Conservation (phyloP, 2,888 invertebrate genomes). For the Volucella inflata region DNA sequence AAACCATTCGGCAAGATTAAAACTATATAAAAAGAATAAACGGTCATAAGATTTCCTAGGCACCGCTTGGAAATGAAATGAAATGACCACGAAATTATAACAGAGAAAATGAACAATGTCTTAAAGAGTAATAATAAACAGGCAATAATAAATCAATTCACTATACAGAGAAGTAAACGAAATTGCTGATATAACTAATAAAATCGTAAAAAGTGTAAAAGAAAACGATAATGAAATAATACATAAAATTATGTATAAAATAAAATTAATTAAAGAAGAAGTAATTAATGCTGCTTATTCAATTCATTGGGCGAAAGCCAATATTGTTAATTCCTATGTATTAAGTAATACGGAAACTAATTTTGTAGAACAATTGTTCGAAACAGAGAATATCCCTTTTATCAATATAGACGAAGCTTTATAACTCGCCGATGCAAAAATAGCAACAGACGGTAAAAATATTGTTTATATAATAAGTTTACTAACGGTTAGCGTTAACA, state of each 20-base stretch:
- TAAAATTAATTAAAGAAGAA: constrained; percentile 67
- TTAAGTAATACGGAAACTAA: constrained; percentile 69
- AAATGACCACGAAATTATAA: too few relatives aligned
- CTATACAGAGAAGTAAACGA: constrained; percentile 57
- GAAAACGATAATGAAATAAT: constrained; percentile 39
- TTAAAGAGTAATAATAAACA: constrained; percentile 63
- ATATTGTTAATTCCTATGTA: constrained; percentile 69
- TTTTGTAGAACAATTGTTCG: constrained; percentile 56
- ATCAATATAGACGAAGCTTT: constrained; percentile 28
- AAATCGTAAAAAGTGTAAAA: constrained; percentile 35
- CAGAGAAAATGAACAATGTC: too few relatives aligned
- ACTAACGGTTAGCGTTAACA: too few relatives aligned
- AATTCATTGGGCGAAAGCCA: constrained; percentile 65
- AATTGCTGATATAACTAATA: constrained; percentile 46
- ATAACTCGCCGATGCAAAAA: too few relatives aligned
- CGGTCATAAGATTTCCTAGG: constrained; percentile 56
- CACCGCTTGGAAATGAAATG: constrained; percentile 62
- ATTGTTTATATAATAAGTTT: too few relatives aligned
- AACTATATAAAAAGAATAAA: constrained; percentile 29
- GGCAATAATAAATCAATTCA: constrained; percentile 63
- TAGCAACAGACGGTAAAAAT: too few relatives aligned
- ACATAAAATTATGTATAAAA: constrained; percentile 54
- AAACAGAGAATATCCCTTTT: constrained; percentile 66
- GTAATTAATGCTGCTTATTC: constrained; percentile 63
- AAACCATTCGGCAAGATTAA: too few relatives aligned